Base-by-base conservation (phyloP, 2,888 invertebrate species). In the Reticulitermes lucifugus region DNA sequence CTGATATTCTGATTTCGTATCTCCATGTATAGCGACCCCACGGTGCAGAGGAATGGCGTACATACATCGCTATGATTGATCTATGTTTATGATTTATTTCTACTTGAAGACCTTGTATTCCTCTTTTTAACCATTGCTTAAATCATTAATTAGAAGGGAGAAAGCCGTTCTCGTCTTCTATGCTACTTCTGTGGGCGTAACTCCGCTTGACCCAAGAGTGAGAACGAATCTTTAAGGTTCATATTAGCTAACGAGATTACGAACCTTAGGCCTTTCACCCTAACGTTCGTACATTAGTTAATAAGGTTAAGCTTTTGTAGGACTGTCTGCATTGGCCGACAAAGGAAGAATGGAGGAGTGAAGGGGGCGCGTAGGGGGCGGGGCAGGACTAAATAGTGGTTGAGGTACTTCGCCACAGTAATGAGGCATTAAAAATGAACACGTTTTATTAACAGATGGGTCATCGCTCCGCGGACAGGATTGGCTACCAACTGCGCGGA, bases 341-440 rank as follows among this genome's bases (percentile, higher is more conserved):
- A 65, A 65, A 65, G 65, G 65, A 65, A 65, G 65, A 65, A n/a
- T 25, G 65, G 14, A 65, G 35, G 73, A 41, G 9, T 21, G 73
- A 73, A 35, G 73, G 41, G 73, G 3, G 70, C 80, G 21, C n/a
- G 80, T 18, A 14, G n/a, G 35, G 65, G 65, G 65, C 65, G 65
- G 65, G 25, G 0, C 65, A 25, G 6, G 25, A n/a, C 65, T 65
- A 65, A 65, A 65, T 9, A 25, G 65, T n/a, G 65, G 65, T 65
- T 25, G 65, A 65, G 65, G 7, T 55, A 41, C 70, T 43, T 35
- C 82, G 43, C 73, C 83, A 73, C 25, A 29, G 70, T 83, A 83
- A 83, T 83, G 83, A 83, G 83, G 55, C 75, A 83, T 83, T 83
- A 83, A 83, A 75, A 83, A 83, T 83, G 83, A 75, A 59, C 73